Percentiles rank a stretch among this genome's conserved stretches.
phyloP scores from a whole-genome alignment of 2,113 vertebrate genomes.

The Furnarius figulus region DNA sequence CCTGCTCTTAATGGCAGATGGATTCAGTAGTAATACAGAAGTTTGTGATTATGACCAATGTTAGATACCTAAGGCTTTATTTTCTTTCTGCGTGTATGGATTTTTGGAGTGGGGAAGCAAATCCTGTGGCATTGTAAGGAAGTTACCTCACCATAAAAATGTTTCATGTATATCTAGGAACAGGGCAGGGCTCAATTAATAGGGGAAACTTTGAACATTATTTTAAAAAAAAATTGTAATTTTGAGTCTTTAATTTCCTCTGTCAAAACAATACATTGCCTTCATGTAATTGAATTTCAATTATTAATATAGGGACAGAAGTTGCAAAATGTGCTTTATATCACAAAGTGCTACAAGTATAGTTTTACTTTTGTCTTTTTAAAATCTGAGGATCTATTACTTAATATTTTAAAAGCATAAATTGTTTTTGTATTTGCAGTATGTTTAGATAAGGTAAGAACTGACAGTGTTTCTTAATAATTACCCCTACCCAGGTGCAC shows the following conservation, averaged over 20 bases:
- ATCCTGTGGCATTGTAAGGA: neutral
- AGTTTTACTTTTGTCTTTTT: neutral
- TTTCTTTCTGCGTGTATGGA: neutral
- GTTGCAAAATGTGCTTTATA: neutral
- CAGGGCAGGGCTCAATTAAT: neutral
- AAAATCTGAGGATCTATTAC: neutral
- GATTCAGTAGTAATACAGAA: neutral
- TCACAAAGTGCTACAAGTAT: neutral
- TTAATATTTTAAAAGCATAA: conserved; percentile 30
- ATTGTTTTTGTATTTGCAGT: conserved; percentile 41
- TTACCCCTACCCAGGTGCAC: conserved; percentile 47
- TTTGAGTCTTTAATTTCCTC: neutral
- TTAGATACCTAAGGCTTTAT: neutral
- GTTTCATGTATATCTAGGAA: neutral
- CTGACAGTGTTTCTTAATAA: conserved; percentile 61
- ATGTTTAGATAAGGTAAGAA: conserved; percentile 48
- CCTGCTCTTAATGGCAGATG: neutral
- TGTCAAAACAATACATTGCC: neutral
- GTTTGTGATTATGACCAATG: neutral
- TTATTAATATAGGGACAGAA: neutral
- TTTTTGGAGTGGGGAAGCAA: neutral
- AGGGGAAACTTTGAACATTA: neutral
- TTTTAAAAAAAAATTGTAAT: neutral
- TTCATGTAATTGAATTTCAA: neutral
- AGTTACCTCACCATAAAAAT: neutral